A percentile compares a stretch with the other conserved stretches of the same genome.
Conservation (phyloP, 2,888 invertebrate species). For the Halocaridina rubra region DNA sequence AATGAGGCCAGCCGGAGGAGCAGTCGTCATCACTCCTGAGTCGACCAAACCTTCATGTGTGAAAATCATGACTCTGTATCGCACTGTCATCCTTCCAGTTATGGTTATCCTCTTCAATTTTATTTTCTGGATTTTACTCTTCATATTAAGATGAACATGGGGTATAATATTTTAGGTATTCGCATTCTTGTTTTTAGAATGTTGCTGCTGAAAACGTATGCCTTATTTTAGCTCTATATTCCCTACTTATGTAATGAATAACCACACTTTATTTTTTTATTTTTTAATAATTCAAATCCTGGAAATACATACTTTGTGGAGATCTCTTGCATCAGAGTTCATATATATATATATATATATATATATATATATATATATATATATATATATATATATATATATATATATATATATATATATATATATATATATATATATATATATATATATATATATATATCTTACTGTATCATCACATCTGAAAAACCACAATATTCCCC, state of each 20-base stretch:
- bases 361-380: too few relatives aligned
- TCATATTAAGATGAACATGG: neutral
- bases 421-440: too few relatives aligned
- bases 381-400: too few relatives aligned
- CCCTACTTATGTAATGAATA: neutral
- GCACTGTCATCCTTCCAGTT: neutral
- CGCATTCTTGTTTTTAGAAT: neutral
- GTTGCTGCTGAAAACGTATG: neutral
- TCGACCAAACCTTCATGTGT: neutral
- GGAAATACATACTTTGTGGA: neutral
- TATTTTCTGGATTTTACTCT: neutral
- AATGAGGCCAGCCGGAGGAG: conserved; percentile 7
- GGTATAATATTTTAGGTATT: neutral
- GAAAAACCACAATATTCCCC: too few relatives aligned
- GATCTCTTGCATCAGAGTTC: neutral
- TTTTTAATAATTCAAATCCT: neutral
- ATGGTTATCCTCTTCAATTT: neutral
- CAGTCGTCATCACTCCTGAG: neutral
- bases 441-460: too few relatives aligned
- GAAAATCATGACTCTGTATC: neutral
- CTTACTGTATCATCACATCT: too few relatives aligned
- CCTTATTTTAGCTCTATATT: neutral
- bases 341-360: too few relatives aligned
- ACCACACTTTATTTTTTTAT: neutral
- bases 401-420: too few relatives aligned